Evolutionary conservation across 2,888 invertebrate genomes (phyloP), one percentile per base, ranked within the genome.

Genomic region (Spisula solida): DNA sequence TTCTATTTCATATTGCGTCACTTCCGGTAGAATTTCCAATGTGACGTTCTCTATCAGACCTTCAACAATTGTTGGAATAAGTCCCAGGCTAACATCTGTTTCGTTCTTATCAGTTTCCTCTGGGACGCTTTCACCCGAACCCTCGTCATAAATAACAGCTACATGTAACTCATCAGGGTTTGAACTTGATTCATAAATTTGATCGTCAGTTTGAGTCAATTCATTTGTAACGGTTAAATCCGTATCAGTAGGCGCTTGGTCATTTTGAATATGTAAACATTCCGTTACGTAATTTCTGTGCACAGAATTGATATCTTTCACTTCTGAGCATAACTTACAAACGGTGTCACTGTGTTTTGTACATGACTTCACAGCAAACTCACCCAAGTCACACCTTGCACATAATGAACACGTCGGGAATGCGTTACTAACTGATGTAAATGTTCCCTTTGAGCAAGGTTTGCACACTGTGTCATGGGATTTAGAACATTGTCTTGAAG

Each of bases 381-480:
- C 88, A 0, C 92, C 94, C 14, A 84, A 80, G 25, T 87, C 82
- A 88, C 94, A 94, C 0, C 82, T 89, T 18, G 93, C 90, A 86
- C 94, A 94, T 16, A 82, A 48, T 70, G 82, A 84, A 85, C 92
- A 92, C 16, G 66, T 82, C 82, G 84, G 85, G 82, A 82, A 85
- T 29, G 47, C 51, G 85, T 92, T 93, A 16, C 70, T 29, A 51
- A 78, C 82, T 16, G 88, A 51, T 1, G 92, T 89, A 55, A 91
- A 93, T 14, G 85, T 89, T 25, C 91, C 93, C 14, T 25, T 78
- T 66, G 92, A 82, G 87, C 94, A 94, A 1, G 87, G 89, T 56
- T 91, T 90, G 86, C 94, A 94, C 16, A 94, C 80, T n/a, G 94
- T 94, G 87, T 93, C 93, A 81, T 93, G 90, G 10, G 55, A 41